Percentiles rank a stretch among this genome's conserved stretches.
These are phyloP conservation scores for Philhelius pedissequus DNA, from an alignment of 2,888 invertebrate species.

Conservation along the genomic window DNA sequence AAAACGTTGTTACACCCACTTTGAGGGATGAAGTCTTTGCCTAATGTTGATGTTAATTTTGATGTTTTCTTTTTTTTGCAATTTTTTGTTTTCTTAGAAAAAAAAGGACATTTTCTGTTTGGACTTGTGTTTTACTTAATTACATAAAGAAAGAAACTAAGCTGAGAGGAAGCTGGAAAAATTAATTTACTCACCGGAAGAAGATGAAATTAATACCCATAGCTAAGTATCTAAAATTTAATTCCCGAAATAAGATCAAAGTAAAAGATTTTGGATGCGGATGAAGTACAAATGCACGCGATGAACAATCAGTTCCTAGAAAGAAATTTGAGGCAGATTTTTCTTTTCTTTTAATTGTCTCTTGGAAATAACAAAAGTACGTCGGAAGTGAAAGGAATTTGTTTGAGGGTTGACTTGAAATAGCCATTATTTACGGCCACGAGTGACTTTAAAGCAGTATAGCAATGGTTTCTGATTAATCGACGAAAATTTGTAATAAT, in stretches of 20 bases:
- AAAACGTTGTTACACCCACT: constrained; percentile 41
- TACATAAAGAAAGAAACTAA: constrained; percentile 53
- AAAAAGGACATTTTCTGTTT: not conserved
- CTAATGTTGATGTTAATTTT: constrained; percentile 52
- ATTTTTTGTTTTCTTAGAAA: not conserved
- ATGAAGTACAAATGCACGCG: not conserved
- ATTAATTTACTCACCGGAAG: constrained; percentile 49
- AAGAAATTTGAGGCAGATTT: too few relatives aligned
- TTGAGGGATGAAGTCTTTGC: constrained; percentile 48
- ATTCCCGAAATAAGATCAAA: constrained; percentile 45
- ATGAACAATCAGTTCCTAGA: constrained; percentile 11
- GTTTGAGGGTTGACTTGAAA: not conserved
- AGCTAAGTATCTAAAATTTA: constrained; percentile 28
- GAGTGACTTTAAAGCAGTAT: too few relatives aligned
- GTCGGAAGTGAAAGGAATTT: not conserved
- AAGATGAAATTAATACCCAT: constrained; percentile 46
- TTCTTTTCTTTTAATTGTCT: not conserved
- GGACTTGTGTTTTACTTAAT: constrained; percentile 48
- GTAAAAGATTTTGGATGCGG: not conserved
- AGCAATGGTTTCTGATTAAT: too few relatives aligned
- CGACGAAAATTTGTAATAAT: too few relatives aligned
- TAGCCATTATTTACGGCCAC: not conserved
- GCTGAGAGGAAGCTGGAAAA: constrained; percentile 5
- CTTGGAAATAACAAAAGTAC: not conserved
- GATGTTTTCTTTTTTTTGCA: constrained; percentile 11